Evolutionary conservation across 2,888 invertebrate genomes (phyloP), one percentile per base, ranked within the genome.

Genomic region (Amphipyra berbera): DNA sequence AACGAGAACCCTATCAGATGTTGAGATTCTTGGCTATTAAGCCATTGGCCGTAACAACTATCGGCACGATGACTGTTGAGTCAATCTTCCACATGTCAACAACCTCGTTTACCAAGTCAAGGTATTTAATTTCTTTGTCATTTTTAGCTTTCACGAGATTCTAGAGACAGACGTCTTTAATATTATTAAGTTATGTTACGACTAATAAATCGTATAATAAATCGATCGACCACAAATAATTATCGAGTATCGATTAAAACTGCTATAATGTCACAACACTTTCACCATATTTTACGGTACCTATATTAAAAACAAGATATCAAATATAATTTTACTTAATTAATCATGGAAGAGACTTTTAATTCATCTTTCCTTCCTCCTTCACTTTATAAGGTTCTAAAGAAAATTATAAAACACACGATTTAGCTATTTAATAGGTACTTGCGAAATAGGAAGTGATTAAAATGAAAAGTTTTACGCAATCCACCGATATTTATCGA

Each of bases 401-500:
- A 21, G 21, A 42, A 15, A 5, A 15, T 15, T 12, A 30, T 35
- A 10, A 5, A 30, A 5, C 8, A 15, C n/a, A 54, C 15, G 21
- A n/a, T n/a, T n/a, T n/a, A n/a, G n/a, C n/a, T n/a, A 40, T 27
- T 13, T 0, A 35, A 21, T 21, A 21, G 21, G 42, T 35, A 47
- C 57, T 73, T 64, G 46, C 40, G 66, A 21, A 73, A 73, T 45
- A 55, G 74, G 73, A 73, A 74, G 61, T 27, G 45, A 74, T 61
- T 52, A 47, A 74, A 67, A 62, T 48, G 30, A 66, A 61, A 45
- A 42, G 48, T 47, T 66, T 72, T 70, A 73, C 59, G 71, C 61
- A 76, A 81, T 61, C 53, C 7, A 61, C 42, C 66, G 67, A 73
- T 73, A 69, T 64, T 49, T 64, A 74, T 79, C 73, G 79, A 77